Evolutionary conservation across 2,888 invertebrate genomes (phyloP), one percentile per base, ranked within the genome.

Genomic region (Mesopsocus fuscifrons): DNA sequence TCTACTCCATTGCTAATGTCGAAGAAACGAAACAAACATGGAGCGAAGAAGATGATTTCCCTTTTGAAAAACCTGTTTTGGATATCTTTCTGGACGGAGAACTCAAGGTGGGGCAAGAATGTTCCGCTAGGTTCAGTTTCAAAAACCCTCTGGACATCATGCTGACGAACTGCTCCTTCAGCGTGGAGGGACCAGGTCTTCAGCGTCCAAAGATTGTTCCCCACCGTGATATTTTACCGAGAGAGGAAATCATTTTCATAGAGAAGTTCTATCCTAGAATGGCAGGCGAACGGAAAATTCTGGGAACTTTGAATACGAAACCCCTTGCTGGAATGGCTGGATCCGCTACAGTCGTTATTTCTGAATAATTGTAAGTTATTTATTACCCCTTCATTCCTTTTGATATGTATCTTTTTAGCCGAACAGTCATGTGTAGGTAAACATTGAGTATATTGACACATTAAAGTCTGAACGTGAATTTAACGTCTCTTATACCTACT

Each of bases 41-140:
- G 73, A 73, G 74, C 41, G 75, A 75, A 51, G 77, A 78, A 54
- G 78, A 78, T 50, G 77, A 79, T 54, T 77, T 78, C 60, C 67
- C 71, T 16, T 63, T 81, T 40, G 67, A 69, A 42, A 77, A 77
- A 55, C 80, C 80, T 11, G 67, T 68, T 52, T 66, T 78, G 54
- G 5, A 38, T 11, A 49, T 51, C 1, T 51, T 62, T 60, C 53
- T 57, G 3, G 54, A 57, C 13, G 55, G 56, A 11, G 50, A 51
- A 11, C 52, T 56, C 3, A 50, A 52, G 30, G 54, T 60, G 9
- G 60, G 59, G 2, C 50, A 57, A 41, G 52, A 53, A 3, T 59
- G 59, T 42, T 54, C 53, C 15, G 52, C 57, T 1, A 51, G 46
- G 6, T 57, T 62, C 47, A 52, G 57, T 9, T 74, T 79, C 63